These are phyloP conservation scores for Drosophila neoperkinsi DNA, from an alignment of 2,888 invertebrate species.

Conservation along the genomic window DNA sequence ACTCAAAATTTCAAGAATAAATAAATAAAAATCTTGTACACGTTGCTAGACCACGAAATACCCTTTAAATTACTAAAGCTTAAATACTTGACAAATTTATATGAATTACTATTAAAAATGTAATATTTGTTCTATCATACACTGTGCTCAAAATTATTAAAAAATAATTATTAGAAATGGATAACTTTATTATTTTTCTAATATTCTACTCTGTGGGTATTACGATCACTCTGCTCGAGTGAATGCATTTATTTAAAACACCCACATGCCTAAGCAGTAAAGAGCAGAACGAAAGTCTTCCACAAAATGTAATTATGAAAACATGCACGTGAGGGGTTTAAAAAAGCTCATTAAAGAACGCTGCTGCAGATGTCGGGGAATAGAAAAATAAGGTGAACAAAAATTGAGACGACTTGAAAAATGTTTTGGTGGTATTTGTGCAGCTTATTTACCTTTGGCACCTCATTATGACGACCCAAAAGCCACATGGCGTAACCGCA, in stretches of 20 bases:
- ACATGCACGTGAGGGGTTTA: slow-evolving; percentile 45
- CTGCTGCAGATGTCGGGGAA: slow-evolving; percentile 13
- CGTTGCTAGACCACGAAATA: background rate
- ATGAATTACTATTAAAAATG: background rate
- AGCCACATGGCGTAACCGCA: slow-evolving; percentile 67
- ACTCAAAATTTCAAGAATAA: background rate
- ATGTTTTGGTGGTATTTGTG: slow-evolving; percentile 42
- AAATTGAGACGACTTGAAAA: slow-evolving; percentile 26
- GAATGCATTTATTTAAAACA: background rate
- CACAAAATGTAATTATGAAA: slow-evolving; percentile 40
- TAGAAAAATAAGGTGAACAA: slow-evolving; percentile 9
- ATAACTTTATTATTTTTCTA: background rate
- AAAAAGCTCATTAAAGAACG: slow-evolving; percentile 72
- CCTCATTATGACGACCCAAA: slow-evolving; percentile 77
- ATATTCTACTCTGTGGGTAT: background rate
- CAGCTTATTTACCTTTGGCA: slow-evolving; percentile 75
- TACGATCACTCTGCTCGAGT: background rate
- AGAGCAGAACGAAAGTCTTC: background rate
- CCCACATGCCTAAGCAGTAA: background rate
- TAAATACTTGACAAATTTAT: background rate
- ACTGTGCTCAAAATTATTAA: background rate
- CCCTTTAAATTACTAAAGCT: background rate
- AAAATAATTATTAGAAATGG: background rate
- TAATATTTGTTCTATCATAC: background rate
- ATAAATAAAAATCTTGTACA: background rate